Conservation (phyloP, 1,140 invertebrate species). For the Bombus turneri region DNA sequence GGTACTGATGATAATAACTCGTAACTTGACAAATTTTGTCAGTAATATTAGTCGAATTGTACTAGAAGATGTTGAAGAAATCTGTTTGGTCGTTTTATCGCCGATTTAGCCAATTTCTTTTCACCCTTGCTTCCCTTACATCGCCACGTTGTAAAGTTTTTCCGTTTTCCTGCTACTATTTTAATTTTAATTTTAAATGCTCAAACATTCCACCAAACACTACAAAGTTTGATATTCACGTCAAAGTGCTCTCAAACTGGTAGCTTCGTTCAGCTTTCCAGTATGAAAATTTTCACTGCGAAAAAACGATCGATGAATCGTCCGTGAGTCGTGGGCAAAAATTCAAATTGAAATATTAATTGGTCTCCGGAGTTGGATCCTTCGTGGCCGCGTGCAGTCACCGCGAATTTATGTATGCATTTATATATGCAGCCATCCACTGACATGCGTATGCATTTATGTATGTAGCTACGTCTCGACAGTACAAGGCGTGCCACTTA, state of each 20-base stretch:
- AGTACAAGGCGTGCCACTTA: conserved; percentile 46
- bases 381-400: conserved; percentile 7
- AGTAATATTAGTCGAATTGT: neutral
- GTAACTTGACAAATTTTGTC: neutral
- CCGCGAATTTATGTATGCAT: conserved; percentile 45
- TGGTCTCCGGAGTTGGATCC: conserved; percentile 53
- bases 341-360: conserved; percentile 79
- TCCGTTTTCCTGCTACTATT: neutral
- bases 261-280: neutral
- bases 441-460: conserved; percentile 53
- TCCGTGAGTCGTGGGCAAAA: conserved; percentile 56
- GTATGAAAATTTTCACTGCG: neutral
- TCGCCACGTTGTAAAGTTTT: too few relatives aligned
- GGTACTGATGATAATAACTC: too few relatives aligned
- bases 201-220: neutral
- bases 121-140: too few relatives aligned
- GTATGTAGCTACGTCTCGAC: conserved; percentile 26
- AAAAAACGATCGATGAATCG: neutral
- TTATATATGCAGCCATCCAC: conserved; percentile 57
- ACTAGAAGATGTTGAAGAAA: too few relatives aligned
- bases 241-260: neutral
- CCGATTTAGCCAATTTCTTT: too few relatives aligned
- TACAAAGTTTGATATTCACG: neutral
- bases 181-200: neutral
- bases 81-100: too few relatives aligned